Evolutionary conservation across 2,797 vertebrate genomes (phyloP), one percentile per base, ranked within the genome.

Genomic region (Diceros bicornis): DNA sequence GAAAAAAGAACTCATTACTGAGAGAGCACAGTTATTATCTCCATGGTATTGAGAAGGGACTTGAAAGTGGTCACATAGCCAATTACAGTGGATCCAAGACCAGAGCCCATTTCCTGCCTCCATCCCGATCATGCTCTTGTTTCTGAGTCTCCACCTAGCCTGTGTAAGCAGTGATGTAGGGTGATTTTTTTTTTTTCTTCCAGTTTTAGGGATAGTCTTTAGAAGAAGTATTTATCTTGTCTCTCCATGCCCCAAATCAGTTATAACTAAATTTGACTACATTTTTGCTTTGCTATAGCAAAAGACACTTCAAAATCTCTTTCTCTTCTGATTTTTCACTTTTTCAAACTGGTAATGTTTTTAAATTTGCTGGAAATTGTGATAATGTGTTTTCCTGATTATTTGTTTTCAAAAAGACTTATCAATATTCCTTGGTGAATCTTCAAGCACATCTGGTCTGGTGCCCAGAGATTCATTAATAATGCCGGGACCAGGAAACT

Each of bases 321-420:
- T 32, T 66, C 2, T 75, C 7, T 47, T 37, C 29, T 79, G 29
- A 34, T 41, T 61, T 88, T 78, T 69, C 23, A 41, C 12, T 77
- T 89, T 89, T 62, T 55, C 34, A n/a, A 64, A 62, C 5, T 78
- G 52, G 41, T 29, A 47, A 13, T 61, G 17, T n/a, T 57, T 84
- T 85, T 47, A 55, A 85, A 64, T 64, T 72, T 68, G 44, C 57
- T 52, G 13, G 66, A 59, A 82, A 82, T 44, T 69, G n/a, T 69
- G 77, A 52, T 20, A 82, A 87, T 77, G 55, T 93, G 68, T 91
- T 87, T 61, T 32, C 52, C 32, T 87, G 23, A 20, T 91, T 81
- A 27, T 52, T 50, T 91, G 57, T 84, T 85, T 81, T 27, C 13
- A 13, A 86, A 93, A 64, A 72, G 32, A 27, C 18, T 37, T 18